Conservation (phyloP, 2,888 invertebrate species). For the Andricus quercusramuli region DNA sequence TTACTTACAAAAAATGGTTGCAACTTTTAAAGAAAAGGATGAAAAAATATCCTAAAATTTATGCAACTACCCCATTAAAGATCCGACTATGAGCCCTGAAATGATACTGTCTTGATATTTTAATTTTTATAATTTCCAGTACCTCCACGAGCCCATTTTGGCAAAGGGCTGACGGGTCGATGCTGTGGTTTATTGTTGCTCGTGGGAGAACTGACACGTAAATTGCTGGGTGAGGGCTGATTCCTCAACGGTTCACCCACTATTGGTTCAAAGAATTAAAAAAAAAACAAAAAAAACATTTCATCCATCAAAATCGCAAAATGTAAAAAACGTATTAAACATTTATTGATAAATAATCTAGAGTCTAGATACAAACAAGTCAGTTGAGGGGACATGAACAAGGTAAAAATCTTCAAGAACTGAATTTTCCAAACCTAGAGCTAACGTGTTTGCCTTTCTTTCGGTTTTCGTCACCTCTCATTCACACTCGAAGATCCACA, state of each 20-base stretch:
- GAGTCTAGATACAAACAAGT: background rate
- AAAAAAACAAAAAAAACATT: background rate
- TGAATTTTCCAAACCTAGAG: background rate
- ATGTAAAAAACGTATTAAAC: background rate
- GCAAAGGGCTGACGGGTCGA: constrained; percentile 81
- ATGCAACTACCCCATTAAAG: background rate
- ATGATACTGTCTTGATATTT: background rate
- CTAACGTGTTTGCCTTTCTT: background rate
- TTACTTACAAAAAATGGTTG: no score
- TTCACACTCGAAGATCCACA: background rate
- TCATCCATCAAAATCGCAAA: background rate
- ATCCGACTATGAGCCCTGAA: background rate
- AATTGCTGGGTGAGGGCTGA: constrained; percentile 79
- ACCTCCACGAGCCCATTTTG: constrained; percentile 82
- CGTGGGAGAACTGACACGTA: constrained; percentile 77
- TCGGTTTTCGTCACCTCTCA: background rate
- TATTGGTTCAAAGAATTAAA: constrained; percentile 64
- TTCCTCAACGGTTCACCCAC: constrained; percentile 81
- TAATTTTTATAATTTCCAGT: constrained; percentile 61
- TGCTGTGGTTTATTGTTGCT: constrained; percentile 72
- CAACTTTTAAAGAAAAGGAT: no score
- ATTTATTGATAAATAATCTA: background rate
- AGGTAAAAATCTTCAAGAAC: background rate
- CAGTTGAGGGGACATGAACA: background rate
- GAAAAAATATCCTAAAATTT: no score